Conservation (phyloP, 2,113 vertebrate species). For the Datnioides undecimradiatus region DNA sequence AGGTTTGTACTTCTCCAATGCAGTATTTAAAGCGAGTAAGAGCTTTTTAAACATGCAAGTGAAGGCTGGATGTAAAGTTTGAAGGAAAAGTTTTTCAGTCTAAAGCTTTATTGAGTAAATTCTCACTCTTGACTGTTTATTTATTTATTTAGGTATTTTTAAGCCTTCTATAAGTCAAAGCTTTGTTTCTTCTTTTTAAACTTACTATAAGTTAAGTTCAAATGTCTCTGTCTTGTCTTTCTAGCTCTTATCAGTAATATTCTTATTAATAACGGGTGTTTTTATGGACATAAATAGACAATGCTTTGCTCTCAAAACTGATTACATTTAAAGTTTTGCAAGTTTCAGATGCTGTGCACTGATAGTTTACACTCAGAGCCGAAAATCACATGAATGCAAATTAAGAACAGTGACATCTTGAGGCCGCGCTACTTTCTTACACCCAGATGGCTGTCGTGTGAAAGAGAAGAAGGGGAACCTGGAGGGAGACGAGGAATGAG, state of each 20-base stretch:
- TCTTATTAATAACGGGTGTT: no score
- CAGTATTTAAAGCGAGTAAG: neutral
- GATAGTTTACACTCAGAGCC: neutral
- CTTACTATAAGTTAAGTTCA: neutral
- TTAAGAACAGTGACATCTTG: slow-evolving; percentile 36
- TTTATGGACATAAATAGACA: no score
- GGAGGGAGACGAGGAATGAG: slow-evolving; percentile 10
- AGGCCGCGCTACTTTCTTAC: neutral
- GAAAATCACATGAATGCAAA: slow-evolving; percentile 5
- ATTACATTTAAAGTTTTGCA: neutral
- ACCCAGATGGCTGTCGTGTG: neutral
- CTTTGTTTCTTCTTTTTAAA: neutral
- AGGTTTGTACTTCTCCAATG: neutral
- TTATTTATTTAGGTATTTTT: neutral
- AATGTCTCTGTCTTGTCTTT: neutral
- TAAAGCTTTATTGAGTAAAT: neutral
- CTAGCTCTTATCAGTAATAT: no score
- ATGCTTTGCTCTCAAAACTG: neutral
- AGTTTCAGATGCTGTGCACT: neutral
- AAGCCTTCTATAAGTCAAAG: neutral
- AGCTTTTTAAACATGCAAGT: neutral
- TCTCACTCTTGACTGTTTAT: neutral
- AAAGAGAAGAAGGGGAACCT: neutral
- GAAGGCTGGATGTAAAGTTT: slow-evolving; percentile 9
- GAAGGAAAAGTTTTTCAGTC: neutral